phyloP scores from a whole-genome alignment of 2,797 vertebrate species.

The Sphaeramia orbicularis region DNA sequence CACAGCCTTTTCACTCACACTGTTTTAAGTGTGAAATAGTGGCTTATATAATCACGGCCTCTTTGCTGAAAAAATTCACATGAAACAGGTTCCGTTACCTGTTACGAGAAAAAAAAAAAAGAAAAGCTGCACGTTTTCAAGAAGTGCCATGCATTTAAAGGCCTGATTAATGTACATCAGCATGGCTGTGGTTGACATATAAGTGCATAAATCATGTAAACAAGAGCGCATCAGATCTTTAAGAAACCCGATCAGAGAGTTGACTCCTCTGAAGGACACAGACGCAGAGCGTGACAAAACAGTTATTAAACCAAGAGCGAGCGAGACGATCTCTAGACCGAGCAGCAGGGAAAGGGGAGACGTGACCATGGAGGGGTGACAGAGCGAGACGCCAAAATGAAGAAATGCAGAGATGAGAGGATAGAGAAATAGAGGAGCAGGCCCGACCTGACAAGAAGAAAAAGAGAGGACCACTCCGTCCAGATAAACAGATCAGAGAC shows the following conservation, averaged over 20 bases:
- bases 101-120: conserved; percentile 13
- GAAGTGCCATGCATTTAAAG: conserved; percentile 6
- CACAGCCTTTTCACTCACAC: conserved; percentile 18
- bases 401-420: conserved; percentile 73
- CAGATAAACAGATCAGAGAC: conserved; percentile 47
- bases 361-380: conserved; percentile 75
- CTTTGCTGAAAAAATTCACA: not conserved
- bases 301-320: conserved; percentile 70
- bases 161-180: conserved; percentile 21
- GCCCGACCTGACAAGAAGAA: conserved; percentile 51
- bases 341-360: conserved; percentile 64
- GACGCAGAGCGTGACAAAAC: conserved; percentile 75
- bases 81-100: not conserved
- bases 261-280: conserved; percentile 78
- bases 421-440: conserved; percentile 65
- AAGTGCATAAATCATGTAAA: conserved; percentile 60
- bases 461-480: conserved; percentile 24
- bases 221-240: conserved; percentile 60
- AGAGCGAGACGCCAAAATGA: conserved; percentile 74
- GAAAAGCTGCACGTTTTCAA: conserved; percentile 6
- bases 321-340: conserved; percentile 68
- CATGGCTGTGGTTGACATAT: conserved; percentile 22
- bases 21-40: conserved; percentile 28
- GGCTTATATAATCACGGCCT: not conserved
- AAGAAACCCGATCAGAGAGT: conserved; percentile 65